These are phyloP conservation scores for Psilopogon haemacephalus DNA, from an alignment of 2,113 vertebrate species.

Conservation along the genomic window DNA sequence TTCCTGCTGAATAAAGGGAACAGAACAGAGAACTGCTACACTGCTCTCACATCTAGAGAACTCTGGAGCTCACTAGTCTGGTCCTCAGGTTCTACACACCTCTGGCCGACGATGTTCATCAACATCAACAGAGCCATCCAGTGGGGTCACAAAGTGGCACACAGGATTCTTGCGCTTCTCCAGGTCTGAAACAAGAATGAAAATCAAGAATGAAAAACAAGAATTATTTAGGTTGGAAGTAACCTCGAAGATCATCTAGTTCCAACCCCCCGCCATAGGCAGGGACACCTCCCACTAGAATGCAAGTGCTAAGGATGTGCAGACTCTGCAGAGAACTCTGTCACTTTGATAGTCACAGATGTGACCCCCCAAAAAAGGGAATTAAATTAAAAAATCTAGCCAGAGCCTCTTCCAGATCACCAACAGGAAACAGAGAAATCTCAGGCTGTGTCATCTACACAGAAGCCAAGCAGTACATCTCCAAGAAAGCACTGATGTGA, in stretches of 20 bases:
- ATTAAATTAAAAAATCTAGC: background rate
- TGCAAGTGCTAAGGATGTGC: rapidly evolving
- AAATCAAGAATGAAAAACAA: background rate
- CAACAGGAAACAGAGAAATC: background rate
- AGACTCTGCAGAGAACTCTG: background rate
- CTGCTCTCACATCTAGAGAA: background rate
- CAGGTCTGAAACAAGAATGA: slow-evolving; percentile 79
- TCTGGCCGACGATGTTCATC: slow-evolving; percentile 89
- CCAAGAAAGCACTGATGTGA: background rate
- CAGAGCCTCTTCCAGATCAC: background rate
- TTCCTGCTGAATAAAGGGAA: background rate
- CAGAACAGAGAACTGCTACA: background rate
- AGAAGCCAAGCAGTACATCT: too few relatives aligned
- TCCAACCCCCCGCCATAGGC: too few relatives aligned
- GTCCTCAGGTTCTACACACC: slow-evolving; percentile 65
- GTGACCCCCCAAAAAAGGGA: background rate
- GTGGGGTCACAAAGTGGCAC: slow-evolving; percentile 93
- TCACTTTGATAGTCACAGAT: background rate
- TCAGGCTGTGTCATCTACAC: too few relatives aligned
- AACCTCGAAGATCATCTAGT: too few relatives aligned
- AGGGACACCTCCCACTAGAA: too few relatives aligned
- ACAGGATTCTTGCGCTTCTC: slow-evolving; percentile 94
- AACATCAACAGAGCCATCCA: slow-evolving; percentile 87
- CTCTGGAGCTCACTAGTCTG: background rate
- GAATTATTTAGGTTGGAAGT: too few relatives aligned